Evolutionary conservation across 2,113 vertebrate genomes (phyloP).

Genomic region (Rousettus leschenaultii): DNA sequence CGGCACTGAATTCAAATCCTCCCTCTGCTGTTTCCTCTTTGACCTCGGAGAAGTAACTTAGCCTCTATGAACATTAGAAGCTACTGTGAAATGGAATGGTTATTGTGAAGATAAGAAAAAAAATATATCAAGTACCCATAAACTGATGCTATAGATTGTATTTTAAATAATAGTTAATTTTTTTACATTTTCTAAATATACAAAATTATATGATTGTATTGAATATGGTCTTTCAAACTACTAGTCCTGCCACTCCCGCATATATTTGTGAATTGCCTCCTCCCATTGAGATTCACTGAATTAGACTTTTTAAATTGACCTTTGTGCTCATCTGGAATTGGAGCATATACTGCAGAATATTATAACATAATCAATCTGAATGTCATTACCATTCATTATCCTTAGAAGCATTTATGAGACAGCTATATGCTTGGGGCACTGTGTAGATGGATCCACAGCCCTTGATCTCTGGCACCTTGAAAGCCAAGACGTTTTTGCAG

Average conservation of each 20-base stretch:
- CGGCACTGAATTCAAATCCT: neutral
- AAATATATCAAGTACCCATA: neutral
- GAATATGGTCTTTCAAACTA: neutral
- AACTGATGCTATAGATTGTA: neutral
- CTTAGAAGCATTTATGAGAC: conserved; percentile 13
- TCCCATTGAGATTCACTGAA: neutral
- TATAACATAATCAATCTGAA: neutral
- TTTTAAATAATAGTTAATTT: neutral
- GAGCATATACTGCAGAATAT: neutral
- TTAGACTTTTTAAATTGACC: neutral
- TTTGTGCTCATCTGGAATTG: neutral
- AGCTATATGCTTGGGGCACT: neutral
- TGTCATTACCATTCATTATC: neutral
- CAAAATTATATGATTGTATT: neutral
- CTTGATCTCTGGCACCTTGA: neutral
- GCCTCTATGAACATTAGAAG: neutral
- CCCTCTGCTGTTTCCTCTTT: neutral
- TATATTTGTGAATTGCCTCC: neutral
- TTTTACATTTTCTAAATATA: neutral
- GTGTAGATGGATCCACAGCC: neutral
- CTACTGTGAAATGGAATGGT: neutral
- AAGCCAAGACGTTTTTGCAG: neutral
- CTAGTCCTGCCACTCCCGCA: neutral
- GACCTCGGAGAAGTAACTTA: neutral
- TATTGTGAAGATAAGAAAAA: neutral